Evolutionary conservation across 1,140 invertebrate species (phyloP).

Genomic region (Sitobion miscanthi): DNA sequence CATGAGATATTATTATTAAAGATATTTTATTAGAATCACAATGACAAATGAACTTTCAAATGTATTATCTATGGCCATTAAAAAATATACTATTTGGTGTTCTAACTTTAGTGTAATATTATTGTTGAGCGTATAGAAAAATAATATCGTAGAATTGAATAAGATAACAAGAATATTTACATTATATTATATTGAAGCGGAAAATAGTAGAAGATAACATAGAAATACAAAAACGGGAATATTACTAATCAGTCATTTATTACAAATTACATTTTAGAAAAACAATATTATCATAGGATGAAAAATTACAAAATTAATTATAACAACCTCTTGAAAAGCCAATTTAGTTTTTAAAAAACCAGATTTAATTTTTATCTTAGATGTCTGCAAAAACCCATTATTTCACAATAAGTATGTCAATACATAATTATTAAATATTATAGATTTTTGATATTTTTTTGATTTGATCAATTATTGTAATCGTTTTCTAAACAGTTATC

Average conservation of each 20-base stretch:
- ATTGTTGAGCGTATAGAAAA: neutral
- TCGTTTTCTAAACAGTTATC: neutral
- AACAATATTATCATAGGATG: neutral
- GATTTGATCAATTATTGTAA: neutral
- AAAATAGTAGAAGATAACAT: neutral
- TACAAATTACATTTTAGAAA: neutral
- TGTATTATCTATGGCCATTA: neutral
- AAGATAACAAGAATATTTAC: neutral
- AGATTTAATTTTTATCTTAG: neutral
- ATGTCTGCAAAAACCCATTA: neutral
- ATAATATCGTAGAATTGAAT: neutral
- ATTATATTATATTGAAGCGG: neutral
- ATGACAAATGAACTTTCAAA: neutral
- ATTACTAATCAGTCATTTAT: neutral
- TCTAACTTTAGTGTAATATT: neutral
- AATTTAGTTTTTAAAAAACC: neutral
- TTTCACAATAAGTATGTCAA: neutral
- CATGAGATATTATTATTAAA: too few relatives aligned
- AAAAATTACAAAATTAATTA: neutral
- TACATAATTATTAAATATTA: neutral
- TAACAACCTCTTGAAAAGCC: neutral
- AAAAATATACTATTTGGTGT: neutral
- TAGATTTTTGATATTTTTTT: conserved; percentile 1
- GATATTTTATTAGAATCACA: too few relatives aligned
- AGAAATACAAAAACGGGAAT: neutral